A percentile compares a stretch with the other conserved stretches of the same genome.
phyloP scores from a whole-genome alignment of 1,140 invertebrate genomes.

The Leptinotarsa texana region DNA sequence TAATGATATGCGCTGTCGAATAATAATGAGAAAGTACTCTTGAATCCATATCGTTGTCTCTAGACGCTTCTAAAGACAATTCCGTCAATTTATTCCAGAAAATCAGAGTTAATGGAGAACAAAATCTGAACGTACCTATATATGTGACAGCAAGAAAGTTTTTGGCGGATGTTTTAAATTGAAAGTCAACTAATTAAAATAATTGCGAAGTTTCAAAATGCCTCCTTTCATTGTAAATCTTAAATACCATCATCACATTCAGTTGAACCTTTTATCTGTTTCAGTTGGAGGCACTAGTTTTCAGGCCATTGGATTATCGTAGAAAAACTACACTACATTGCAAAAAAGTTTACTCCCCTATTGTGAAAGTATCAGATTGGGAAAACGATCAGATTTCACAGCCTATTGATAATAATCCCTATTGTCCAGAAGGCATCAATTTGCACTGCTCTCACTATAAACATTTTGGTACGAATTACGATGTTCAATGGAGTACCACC shows the following conservation, averaged over 20 bases:
- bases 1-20: no score
- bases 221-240: constrained; percentile 8
- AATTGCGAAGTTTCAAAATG: not conserved
- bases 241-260: not conserved
- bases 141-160: no score
- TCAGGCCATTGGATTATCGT: constrained; percentile 11
- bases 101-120: no score
- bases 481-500: constrained; percentile 51
- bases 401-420: constrained; percentile 58
- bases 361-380: constrained; percentile 58
- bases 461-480: constrained; percentile 54
- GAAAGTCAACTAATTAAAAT: not conserved
- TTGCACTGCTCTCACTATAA: constrained; percentile 56
- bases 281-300: constrained; percentile 1
- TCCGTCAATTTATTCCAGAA: no score
- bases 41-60: no score
- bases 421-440: constrained; percentile 56
- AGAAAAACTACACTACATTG: constrained; percentile 55
- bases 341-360: constrained; percentile 56
- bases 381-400: constrained; percentile 52
- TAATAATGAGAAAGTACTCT: no score
- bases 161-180: no score
- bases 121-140: no score
- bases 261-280: not conserved
- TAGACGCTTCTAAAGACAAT: no score